phyloP scores from a whole-genome alignment of 2,888 invertebrate species.

The Tridacna gigas region DNA sequence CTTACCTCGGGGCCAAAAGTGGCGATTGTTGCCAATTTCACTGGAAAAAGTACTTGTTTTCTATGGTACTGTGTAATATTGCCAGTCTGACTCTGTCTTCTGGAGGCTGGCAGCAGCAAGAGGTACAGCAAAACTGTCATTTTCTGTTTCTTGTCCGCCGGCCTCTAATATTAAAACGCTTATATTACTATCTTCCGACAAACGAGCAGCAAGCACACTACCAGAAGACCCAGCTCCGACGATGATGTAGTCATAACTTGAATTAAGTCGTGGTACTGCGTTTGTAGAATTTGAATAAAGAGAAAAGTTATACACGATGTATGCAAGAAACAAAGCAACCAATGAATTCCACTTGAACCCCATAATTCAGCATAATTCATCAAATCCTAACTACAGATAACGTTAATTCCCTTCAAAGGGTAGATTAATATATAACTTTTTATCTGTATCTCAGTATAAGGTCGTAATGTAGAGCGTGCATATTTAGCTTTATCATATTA shows the following conservation, averaged over 20 bases:
- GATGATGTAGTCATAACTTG: conserved; percentile 43
- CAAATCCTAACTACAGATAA: no score
- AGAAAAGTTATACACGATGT: neutral
- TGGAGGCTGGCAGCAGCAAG: conserved; percentile 83
- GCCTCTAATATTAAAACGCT: conserved; percentile 84
- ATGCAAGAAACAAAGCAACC: neutral
- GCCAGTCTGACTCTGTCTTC: conserved; percentile 80
- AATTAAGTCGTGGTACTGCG: conserved; percentile 14
- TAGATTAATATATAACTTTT: no score
- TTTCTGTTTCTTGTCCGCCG: conserved; percentile 84
- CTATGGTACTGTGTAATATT: conserved; percentile 85
- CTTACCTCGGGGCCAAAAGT: conserved; percentile 96
- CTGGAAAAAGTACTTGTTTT: conserved; percentile 64
- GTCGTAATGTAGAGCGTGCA: no score
- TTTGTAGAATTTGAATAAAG: neutral
- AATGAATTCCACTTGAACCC: neutral
- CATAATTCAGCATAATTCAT: neutral
- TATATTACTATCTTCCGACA: conserved; percentile 82
- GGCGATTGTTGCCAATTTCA: conserved; percentile 86
- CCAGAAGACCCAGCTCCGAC: conserved; percentile 86
- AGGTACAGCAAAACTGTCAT: conserved; percentile 84
- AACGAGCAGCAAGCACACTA: conserved; percentile 85
- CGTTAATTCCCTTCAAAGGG: no score
- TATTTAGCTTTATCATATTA: neutral
- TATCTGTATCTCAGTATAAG: no score